Conservation (phyloP, 2,888 invertebrate genomes). For the Megalurothrips usitatus region DNA sequence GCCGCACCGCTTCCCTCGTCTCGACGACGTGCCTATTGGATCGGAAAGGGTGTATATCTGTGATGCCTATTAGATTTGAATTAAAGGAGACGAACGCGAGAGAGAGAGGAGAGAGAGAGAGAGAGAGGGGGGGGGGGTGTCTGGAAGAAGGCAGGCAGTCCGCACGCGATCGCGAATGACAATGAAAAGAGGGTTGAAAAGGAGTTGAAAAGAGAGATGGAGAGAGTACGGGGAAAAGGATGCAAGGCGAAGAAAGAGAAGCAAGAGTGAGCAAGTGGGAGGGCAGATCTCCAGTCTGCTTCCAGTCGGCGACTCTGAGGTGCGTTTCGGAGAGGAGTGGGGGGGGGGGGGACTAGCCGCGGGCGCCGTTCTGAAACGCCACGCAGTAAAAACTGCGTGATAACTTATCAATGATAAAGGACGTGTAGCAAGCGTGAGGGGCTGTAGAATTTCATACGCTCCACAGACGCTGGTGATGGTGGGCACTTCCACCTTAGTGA, state of each 20-base stretch:
- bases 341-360: not conserved
- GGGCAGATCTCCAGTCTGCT: constrained; percentile 32
- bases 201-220: constrained; percentile 28
- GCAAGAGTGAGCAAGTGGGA: constrained; percentile 36
- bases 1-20: not conserved
- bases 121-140: constrained; percentile 30
- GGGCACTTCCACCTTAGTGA: too few species aligned
- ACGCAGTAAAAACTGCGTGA: too few species aligned
- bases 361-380: too few species aligned
- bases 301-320: constrained; percentile 42
- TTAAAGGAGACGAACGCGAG: constrained; percentile 32
- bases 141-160: constrained; percentile 27
- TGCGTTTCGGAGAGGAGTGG: not conserved
- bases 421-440: too few species aligned
- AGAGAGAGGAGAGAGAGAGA: constrained; percentile 32
- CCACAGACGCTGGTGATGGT: too few species aligned
- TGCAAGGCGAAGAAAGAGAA: constrained; percentile 32
- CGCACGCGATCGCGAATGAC: not conserved
- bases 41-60: constrained; percentile 23
- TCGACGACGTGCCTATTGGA: constrained; percentile 2
- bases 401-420: too few species aligned
- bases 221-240: constrained; percentile 36
- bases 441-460: too few species aligned
- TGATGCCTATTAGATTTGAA: constrained; percentile 20
- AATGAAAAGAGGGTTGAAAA: not conserved